Evolutionary conservation across 1,140 invertebrate species (phyloP).

Genomic region (Rhagoletis pomonella): DNA sequence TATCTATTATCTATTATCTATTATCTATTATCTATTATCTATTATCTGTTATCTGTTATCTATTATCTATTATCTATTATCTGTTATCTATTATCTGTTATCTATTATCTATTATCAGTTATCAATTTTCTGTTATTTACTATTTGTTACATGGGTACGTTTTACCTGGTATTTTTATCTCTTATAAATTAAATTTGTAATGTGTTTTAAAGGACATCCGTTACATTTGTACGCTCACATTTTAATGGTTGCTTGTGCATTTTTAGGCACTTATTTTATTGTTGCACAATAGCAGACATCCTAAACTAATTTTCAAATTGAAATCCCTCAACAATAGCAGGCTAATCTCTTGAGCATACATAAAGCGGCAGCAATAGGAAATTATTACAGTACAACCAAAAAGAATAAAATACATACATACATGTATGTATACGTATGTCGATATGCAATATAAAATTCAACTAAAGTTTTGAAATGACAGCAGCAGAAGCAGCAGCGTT

Average conservation of each 20-base stretch:
- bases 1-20: too few relatives aligned
- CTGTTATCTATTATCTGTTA: too few relatives aligned
- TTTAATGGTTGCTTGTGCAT: background rate
- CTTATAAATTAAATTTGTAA: too few relatives aligned
- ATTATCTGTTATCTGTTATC: too few relatives aligned
- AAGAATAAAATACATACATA: background rate
- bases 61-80: too few relatives aligned
- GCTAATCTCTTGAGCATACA: slow-evolving; percentile 23
- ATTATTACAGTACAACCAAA: background rate
- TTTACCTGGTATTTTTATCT: too few relatives aligned
- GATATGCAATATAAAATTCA: background rate
- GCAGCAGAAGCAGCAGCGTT: background rate
- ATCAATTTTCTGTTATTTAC: too few relatives aligned
- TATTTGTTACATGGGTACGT: too few relatives aligned
- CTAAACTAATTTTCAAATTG: background rate
- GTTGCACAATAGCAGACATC: background rate
- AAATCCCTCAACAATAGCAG: background rate
- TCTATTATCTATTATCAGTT: too few relatives aligned
- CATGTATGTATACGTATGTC: too few relatives aligned
- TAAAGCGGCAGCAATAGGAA: background rate
- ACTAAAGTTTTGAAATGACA: background rate
- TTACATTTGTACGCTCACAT: background rate
- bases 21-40: too few relatives aligned
- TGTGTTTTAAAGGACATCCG: background rate
- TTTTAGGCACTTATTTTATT: background rate